phyloP scores from a whole-genome alignment of 1,140 invertebrate species.

The Drosophila arizonae region DNA sequence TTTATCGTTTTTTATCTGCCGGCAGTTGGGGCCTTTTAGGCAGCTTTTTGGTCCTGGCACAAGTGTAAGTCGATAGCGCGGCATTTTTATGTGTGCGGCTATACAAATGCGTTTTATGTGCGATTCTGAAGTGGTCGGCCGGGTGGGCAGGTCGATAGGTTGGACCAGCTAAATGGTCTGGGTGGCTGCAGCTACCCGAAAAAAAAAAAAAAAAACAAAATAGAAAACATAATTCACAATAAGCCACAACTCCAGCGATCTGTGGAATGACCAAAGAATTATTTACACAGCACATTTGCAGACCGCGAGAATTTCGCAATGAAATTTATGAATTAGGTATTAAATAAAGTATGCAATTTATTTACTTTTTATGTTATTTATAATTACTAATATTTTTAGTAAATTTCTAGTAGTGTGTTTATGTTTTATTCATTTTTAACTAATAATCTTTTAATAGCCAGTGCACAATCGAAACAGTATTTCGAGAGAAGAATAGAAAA shows the following conservation, averaged over 20 bases:
- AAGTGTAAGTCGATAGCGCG: conserved; percentile 49
- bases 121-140: conserved; percentile 34
- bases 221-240: conserved; percentile 23
- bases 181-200: not conserved
- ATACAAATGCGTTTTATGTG: conserved; percentile 47
- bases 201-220: no score
- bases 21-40: conserved; percentile 53
- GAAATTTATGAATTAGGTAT: not conserved
- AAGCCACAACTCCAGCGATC: conserved; percentile 20
- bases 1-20: conserved; percentile 57
- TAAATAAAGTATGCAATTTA: not conserved
- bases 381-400: not conserved
- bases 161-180: not conserved
- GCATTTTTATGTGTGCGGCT: conserved; percentile 40
- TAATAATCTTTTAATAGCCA: no score
- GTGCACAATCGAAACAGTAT: no score
- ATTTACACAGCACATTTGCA: not conserved
- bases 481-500: no score
- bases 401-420: no score
- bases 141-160: conserved; percentile 7
- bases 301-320: not conserved
- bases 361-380: not conserved
- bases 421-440: no score
- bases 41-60: conserved; percentile 38
- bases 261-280: conserved; percentile 9